A percentile compares a stretch with the other conserved stretches of the same genome.
Evolutionary conservation across 2,113 vertebrate genomes (phyloP).

Genomic region (Hemibagrus wyckioides): DNA sequence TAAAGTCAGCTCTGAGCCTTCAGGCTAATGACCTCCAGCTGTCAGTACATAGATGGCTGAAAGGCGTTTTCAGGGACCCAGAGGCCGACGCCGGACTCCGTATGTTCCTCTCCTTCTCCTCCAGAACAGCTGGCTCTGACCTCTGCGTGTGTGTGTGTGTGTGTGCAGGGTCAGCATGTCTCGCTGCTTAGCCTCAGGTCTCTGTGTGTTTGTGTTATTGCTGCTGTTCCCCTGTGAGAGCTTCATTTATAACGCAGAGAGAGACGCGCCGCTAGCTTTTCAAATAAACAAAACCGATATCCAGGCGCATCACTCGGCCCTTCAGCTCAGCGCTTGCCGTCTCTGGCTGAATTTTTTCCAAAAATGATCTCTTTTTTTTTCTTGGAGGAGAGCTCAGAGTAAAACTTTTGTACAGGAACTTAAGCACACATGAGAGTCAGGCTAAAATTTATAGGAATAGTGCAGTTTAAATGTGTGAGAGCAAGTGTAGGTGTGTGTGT

Average conservation of each 20-base stretch:
- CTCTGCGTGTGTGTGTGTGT: constrained; percentile 33
- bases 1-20: constrained; percentile 45
- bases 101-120: constrained; percentile 34
- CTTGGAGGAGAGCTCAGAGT: neutral
- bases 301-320: neutral
- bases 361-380: neutral
- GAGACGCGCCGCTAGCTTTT: constrained; percentile 1
- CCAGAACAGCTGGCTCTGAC: constrained; percentile 43
- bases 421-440: neutral
- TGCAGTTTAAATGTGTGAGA: neutral
- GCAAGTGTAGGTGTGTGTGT: neutral
- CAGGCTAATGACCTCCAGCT: constrained; percentile 62
- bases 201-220: constrained; percentile 41
- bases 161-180: constrained; percentile 31
- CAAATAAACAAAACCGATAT: constrained; percentile 35
- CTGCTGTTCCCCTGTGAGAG: constrained; percentile 36
- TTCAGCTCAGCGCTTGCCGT: neutral
- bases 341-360: constrained; percentile 27
- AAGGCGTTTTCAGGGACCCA: constrained; percentile 45
- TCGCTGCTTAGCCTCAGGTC: constrained; percentile 43
- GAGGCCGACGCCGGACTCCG: constrained; percentile 46
- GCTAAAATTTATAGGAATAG: constrained; percentile 2
- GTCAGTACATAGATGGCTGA: constrained; percentile 38
- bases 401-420: neutral
- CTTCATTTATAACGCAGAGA: constrained; percentile 37